These are phyloP conservation scores for Petrolisthes manimaculis DNA, from an alignment of 2,888 invertebrate species.

Conservation along the genomic window DNA sequence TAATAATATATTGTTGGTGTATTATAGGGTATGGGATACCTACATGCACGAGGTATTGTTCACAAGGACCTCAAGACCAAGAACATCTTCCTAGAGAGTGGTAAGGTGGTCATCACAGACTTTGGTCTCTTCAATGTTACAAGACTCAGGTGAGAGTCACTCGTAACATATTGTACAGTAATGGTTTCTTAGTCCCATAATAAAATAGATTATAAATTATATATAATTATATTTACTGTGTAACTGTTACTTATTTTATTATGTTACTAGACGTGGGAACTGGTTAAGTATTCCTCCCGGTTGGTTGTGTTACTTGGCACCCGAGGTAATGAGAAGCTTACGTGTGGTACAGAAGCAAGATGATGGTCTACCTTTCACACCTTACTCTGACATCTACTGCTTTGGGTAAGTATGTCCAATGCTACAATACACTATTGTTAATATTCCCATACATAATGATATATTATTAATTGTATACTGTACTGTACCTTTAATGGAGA, in stretches of 20 bases:
- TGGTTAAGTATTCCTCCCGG: slow-evolving; percentile 93
- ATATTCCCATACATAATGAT: neutral
- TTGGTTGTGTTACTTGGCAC: slow-evolving; percentile 98
- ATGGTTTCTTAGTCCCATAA: neutral
- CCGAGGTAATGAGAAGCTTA: slow-evolving; percentile 92
- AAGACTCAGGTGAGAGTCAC: slow-evolving; percentile 54
- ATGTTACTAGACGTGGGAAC: slow-evolving; percentile 75
- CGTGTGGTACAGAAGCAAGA: slow-evolving; percentile 79
- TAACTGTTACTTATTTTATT: neutral
- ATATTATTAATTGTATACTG: neutral
- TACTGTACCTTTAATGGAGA: neutral
- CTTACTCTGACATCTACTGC: slow-evolving; percentile 94
- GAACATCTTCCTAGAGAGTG: slow-evolving; percentile 97
- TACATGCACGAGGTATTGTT: slow-evolving; percentile 96
- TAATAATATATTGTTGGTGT: no score
- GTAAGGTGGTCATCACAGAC: slow-evolving; percentile 98
- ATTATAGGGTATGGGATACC: slow-evolving; percentile 94
- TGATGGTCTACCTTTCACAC: slow-evolving; percentile 91
- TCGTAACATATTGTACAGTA: neutral
- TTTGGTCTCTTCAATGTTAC: slow-evolving; percentile 95
- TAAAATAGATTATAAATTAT: neutral
- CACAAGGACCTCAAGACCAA: slow-evolving; percentile 98
- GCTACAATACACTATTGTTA: neutral
- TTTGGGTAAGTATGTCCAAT: slow-evolving; percentile 81
- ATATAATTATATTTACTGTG: neutral